Evolutionary conservation across 1,140 invertebrate species (phyloP).

Genomic region (Drosophila nikananu): DNA sequence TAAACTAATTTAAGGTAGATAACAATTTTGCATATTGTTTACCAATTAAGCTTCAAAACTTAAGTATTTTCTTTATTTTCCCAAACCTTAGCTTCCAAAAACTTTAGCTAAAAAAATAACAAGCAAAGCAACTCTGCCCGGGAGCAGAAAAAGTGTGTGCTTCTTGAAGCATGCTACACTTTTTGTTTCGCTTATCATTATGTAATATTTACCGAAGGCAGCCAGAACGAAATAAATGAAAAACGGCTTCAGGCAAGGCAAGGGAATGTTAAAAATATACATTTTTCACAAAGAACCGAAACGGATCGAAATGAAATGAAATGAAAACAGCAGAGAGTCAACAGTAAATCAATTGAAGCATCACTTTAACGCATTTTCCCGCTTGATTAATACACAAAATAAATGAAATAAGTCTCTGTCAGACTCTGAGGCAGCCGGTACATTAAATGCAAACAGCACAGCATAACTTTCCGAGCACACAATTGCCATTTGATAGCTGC

Average conservation of each 20-base stretch:
- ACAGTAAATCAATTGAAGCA: conserved; percentile 67
- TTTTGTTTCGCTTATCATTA: conserved; percentile 47
- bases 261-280: conserved; percentile 29
- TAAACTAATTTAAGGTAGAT: not conserved
- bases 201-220: conserved; percentile 54
- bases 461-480: conserved; percentile 6
- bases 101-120: not conserved
- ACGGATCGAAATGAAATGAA: conserved; percentile 44
- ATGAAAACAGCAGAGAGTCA: conserved; percentile 61
- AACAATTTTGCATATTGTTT: not conserved
- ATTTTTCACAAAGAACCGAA: conserved; percentile 18
- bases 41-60: not conserved
- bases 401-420: conserved; percentile 16
- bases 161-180: conserved; percentile 47
- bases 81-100: not conserved
- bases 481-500: conserved; percentile 27
- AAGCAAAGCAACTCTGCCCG: not conserved
- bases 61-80: not conserved
- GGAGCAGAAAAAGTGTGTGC: conserved; percentile 5
- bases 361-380: conserved; percentile 28
- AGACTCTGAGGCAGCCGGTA: conserved; percentile 21
- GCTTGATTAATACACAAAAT: conserved; percentile 46
- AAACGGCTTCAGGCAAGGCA: conserved; percentile 10
- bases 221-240: conserved; percentile 29
- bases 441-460: conserved; percentile 6